Evolutionary conservation across 1,140 invertebrate species (phyloP).

Genomic region (Elymnias hypermnestra): DNA sequence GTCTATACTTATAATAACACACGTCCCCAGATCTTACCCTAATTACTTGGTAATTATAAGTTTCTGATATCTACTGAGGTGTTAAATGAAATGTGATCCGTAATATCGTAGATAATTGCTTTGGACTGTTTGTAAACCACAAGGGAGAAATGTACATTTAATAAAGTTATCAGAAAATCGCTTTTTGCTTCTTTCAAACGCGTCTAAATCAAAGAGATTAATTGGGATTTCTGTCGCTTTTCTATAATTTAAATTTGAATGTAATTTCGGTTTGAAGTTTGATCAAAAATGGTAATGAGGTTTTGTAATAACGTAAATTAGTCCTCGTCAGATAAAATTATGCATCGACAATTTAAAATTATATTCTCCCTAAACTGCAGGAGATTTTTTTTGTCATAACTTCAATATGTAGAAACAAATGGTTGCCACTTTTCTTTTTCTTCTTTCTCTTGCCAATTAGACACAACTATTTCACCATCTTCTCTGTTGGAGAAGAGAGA

Average conservation of each 20-base stretch:
- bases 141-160: constrained; percentile 4
- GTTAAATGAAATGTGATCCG: constrained; percentile 41
- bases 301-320: background rate
- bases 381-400: background rate
- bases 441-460: no score
- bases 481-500: no score
- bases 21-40: constrained; percentile 6
- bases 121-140: constrained; percentile 17
- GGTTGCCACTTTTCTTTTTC: no score
- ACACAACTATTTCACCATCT: no score
- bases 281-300: constrained; percentile 3
- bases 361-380: no score
- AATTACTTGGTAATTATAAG: constrained; percentile 51
- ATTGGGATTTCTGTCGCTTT: constrained; percentile 3
- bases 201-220: constrained; percentile 16
- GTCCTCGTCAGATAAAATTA: background rate
- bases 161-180: constrained; percentile 16
- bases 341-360: no score
- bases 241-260: constrained; percentile 10
- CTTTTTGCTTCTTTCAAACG: constrained; percentile 10
- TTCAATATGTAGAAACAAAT: no score
- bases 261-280: constrained; percentile 2
- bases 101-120: constrained; percentile 30
- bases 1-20: background rate
- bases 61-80: constrained; percentile 50